Conservation (phyloP, 2,113 vertebrate species). For the Natator depressus region DNA sequence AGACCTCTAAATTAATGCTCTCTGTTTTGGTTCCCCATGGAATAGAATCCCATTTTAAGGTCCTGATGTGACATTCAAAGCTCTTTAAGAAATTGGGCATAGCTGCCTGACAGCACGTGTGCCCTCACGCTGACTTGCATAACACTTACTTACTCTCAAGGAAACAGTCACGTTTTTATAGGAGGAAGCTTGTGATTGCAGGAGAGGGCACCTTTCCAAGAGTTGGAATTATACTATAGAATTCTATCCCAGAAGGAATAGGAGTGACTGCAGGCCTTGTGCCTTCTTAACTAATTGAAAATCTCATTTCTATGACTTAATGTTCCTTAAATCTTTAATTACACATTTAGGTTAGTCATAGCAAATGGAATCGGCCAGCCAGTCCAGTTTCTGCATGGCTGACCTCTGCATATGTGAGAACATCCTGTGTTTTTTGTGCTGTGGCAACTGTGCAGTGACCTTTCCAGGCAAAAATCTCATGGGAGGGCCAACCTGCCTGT, state of each 20-base stretch:
- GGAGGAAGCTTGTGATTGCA: neutral
- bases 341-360: neutral
- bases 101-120: neutral
- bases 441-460: neutral
- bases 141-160: neutral
- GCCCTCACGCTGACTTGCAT: neutral
- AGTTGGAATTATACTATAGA: neutral
- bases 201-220: neutral
- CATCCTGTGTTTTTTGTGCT: neutral
- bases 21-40: neutral
- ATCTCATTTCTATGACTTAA: neutral
- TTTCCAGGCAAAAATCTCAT: neutral
- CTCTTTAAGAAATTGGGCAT: neutral
- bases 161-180: neutral
- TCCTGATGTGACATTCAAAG: neutral
- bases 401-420: neutral
- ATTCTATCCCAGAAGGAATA: neutral
- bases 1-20: neutral
- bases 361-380: neutral
- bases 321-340: neutral
- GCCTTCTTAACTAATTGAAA: too few relatives aligned
- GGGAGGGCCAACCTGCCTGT: neutral
- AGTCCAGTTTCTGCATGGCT: neutral
- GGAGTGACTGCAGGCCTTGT: too few relatives aligned
- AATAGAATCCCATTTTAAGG: neutral